Percentiles rank a stretch among this genome's conserved stretches.
phyloP scores from a whole-genome alignment of 2,113 vertebrate species.

The Xyrauchen texanus region DNA sequence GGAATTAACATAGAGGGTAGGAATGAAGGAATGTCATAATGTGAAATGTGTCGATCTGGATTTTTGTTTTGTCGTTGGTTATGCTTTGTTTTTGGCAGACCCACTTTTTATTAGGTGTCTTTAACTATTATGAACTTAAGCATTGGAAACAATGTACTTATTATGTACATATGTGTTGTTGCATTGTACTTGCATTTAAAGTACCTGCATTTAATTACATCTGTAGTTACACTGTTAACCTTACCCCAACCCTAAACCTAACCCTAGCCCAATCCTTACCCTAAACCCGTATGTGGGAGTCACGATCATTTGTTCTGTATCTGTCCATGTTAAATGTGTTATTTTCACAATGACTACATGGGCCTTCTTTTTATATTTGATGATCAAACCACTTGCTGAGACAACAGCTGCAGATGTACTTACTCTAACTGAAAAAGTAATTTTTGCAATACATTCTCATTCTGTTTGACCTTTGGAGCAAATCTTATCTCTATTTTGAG shows the following conservation, averaged over 20 bases:
- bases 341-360: constrained; percentile 25
- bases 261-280: too few species aligned
- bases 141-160: too few species aligned
- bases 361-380: constrained; percentile 22
- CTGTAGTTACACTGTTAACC: too few species aligned
- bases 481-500: constrained; percentile 50
- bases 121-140: too few species aligned
- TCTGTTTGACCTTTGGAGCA: constrained; percentile 59
- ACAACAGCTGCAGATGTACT: constrained; percentile 20
- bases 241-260: too few species aligned
- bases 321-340: constrained; percentile 3
- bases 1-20: constrained; percentile 29
- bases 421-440: constrained; percentile 25
- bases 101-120: too few species aligned
- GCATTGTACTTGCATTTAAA: too few species aligned
- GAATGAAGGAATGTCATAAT: constrained; percentile 6
- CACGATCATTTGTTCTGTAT: not conserved
- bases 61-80: not conserved
- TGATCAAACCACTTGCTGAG: constrained; percentile 31
- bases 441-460: constrained; percentile 45
- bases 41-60: not conserved
- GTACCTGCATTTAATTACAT: too few species aligned
- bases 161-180: too few species aligned
- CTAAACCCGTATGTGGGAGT: too few species aligned
- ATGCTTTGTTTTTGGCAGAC: too few species aligned